phyloP scores from a whole-genome alignment of 2,888 invertebrate genomes.

The Thecophora atra region DNA sequence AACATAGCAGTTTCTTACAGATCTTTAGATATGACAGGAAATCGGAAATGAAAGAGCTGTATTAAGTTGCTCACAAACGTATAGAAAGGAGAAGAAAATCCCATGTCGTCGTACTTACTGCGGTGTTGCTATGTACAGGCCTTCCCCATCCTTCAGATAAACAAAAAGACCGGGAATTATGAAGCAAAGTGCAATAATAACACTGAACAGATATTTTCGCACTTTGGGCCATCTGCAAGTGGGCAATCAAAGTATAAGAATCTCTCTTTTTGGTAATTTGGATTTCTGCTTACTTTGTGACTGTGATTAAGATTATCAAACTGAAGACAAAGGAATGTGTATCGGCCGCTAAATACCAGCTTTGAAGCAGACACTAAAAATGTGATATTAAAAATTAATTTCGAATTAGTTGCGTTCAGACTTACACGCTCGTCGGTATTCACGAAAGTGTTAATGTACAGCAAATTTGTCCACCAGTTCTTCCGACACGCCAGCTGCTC shows the following conservation, averaged over 20 bases:
- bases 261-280: neutral
- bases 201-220: slow-evolving; percentile 52
- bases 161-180: slow-evolving; percentile 52
- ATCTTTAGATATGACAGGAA: slow-evolving; percentile 42
- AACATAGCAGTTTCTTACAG: slow-evolving; percentile 58
- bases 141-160: slow-evolving; percentile 51
- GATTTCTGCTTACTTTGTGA: slow-evolving; percentile 42
- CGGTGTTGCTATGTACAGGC: slow-evolving; percentile 55
- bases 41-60: neutral
- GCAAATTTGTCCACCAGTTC: slow-evolving; percentile 64
- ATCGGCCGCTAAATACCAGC: slow-evolving; percentile 61
- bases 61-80: neutral
- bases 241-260: neutral
- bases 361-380: slow-evolving; percentile 57
- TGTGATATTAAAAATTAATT: neutral
- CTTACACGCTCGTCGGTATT: slow-evolving; percentile 55
- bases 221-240: slow-evolving; percentile 50
- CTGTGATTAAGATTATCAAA: slow-evolving; percentile 54
- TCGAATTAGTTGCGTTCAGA: slow-evolving; percentile 1
- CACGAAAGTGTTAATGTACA: slow-evolving; percentile 62
- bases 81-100: too few species aligned
- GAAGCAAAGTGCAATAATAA: slow-evolving; percentile 46
- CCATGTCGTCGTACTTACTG: slow-evolving; percentile 56
- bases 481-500: slow-evolving; percentile 61
- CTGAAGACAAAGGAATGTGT: slow-evolving; percentile 58